Evolutionary conservation across 1,140 invertebrate species (phyloP).

Genomic region (Polypedilum vanderplanki): DNA sequence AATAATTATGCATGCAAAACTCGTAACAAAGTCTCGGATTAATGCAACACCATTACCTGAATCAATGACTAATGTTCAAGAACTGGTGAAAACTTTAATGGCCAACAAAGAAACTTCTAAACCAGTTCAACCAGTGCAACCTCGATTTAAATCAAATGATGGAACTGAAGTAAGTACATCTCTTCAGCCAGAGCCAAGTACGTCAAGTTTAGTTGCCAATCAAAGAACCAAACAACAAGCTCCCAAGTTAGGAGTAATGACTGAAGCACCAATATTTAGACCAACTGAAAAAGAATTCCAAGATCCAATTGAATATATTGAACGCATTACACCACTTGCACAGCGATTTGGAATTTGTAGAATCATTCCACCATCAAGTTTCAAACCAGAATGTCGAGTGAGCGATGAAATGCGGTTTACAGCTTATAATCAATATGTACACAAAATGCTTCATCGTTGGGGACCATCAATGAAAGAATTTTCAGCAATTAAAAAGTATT

Average conservation of each 20-base stretch:
- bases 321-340: slow-evolving; percentile 69
- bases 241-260: slow-evolving; percentile 42
- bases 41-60: slow-evolving; percentile 44
- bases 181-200: slow-evolving; percentile 32
- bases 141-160: slow-evolving; percentile 44
- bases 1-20: slow-evolving; percentile 57
- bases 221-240: not conserved
- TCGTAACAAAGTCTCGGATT: slow-evolving; percentile 56
- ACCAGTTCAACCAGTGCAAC: slow-evolving; percentile 51
- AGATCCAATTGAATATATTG: slow-evolving; percentile 85
- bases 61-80: slow-evolving; percentile 38
- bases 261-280: slow-evolving; percentile 75
- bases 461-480: slow-evolving; percentile 81
- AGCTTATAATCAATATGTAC: slow-evolving; percentile 85
- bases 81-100: slow-evolving; percentile 39
- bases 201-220: slow-evolving; percentile 36
- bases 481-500: slow-evolving; percentile 76
- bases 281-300: slow-evolving; percentile 80
- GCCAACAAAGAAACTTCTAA: slow-evolving; percentile 37
- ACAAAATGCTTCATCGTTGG: slow-evolving; percentile 83
- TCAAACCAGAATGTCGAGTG: slow-evolving; percentile 83
- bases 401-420: slow-evolving; percentile 80
- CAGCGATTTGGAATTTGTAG: slow-evolving; percentile 81
- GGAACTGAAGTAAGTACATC: slow-evolving; percentile 33
- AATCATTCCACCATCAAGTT: slow-evolving; percentile 78